Evolutionary conservation across 2,888 invertebrate species (phyloP), one percentile per base, ranked within the genome.

Genomic region (Lasioglossum villosulum): DNA sequence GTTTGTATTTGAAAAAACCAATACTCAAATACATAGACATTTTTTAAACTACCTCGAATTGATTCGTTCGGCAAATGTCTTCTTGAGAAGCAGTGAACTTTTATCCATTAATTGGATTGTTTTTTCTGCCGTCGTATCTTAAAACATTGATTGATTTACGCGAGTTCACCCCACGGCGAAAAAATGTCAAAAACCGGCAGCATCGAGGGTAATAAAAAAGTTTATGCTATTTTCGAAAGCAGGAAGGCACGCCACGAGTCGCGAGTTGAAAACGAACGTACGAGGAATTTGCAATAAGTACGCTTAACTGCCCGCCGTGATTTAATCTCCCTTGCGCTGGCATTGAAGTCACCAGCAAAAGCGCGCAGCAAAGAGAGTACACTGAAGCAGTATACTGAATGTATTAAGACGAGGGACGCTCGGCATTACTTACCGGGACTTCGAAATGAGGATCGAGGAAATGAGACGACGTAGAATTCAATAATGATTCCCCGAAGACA

Each of bases 301-400:
- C 66, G 66, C 34, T 66, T 30, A 66, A 66, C 66, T 66, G 66
- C 66, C 66, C 66, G 66, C 66, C 66, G 66, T 34, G 66, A 66
- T 66, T 66, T 66, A 66, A 66, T 66, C 66, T 66, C 66, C 19
- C 66, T 66, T 34, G 34, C 66, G 66, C 34, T 34, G 66, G 66
- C 66, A 66, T 66, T 66, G 66, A 66, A 66, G 66, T 66, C 66
- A 34, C 66, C 66, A 66, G 66, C 19, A 23, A 23, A 52, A 52
- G 10, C 34, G 66, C 66, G 59, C 59, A 27, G 27, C 59, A 52
- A 23, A 52, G 52, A 52, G 52, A 52, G 52, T 48, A 48, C 6
- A 48, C 19, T 19, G 48, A 48, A 14, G 48, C 59, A 5, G 27
- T 63, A 30, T 30, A 66, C 66, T 23, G 66, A 66, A 66, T 66